Evolutionary conservation across 2,113 vertebrate genomes (phyloP), one percentile per base, ranked within the genome.

Genomic region (Eidolon helvum): DNA sequence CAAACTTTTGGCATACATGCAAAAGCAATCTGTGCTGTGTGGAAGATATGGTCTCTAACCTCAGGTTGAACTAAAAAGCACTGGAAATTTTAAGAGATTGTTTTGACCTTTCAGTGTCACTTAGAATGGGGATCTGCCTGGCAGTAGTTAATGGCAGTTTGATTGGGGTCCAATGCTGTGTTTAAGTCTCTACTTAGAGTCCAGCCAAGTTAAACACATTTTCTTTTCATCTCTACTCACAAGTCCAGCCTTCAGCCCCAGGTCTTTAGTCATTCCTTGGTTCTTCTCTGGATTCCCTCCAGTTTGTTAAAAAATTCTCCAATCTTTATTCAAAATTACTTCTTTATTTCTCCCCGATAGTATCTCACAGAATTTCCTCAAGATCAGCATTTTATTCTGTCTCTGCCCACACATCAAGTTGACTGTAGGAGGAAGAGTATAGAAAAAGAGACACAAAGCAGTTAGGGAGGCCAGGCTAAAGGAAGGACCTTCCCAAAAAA

Each of bases 141-240:
- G 96, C 94, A 93, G 95, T 95, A 75, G 94, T 89, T 96, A 94
- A 96, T 97, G 95, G 96, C 4, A n/a, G 88, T 95, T 97, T 95
- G 96, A 96, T 94, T 93, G 96, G 85, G 18, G 77, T 94, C 96
- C 97, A 96, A 4, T 72, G 22, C 63, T 90, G 45, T 95, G 96
- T 93, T 89, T 78, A 88, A 97, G 94, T 88, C 68, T 87, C 96
- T 55, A 18, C 80, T 75, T 69, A 91, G 82, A 89, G 53, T 71
- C 91, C 30, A 18, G 98, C 97, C 98, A 98, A 98, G 94, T 93
- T 90, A 98, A 98, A 98, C 96, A 98, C 74, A 88, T 63, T 93
- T 88, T 59, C 97, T 97, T 96, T 97, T 98, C 96, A 97, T 98
- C 96, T 98, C 77, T 91, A 40, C 63, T 91, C 68, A 11, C 33